Evolutionary conservation across 2,113 vertebrate species (phyloP).

Genomic region (Symphodus melops): DNA sequence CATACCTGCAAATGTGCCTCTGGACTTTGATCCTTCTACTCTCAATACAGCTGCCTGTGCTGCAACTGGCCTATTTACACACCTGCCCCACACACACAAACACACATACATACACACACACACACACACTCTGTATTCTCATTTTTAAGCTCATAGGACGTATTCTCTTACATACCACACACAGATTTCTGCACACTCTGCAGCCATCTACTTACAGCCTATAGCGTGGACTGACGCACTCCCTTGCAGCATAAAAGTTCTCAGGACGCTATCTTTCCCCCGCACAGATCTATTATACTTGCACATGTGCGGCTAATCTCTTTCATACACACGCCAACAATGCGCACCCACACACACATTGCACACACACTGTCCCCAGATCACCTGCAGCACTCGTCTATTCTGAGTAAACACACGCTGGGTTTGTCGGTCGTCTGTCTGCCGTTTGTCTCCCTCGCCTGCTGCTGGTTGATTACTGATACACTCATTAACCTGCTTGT

Average conservation of each 20-base stretch:
- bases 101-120: not conserved
- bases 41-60: slow-evolving; percentile 69
- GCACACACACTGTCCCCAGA: slow-evolving; percentile 14
- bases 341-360: not conserved
- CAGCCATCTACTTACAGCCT: not conserved
- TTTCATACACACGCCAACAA: not conserved
- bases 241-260: not conserved
- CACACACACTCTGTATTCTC: slow-evolving; percentile 1
- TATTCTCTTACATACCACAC: not conserved
- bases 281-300: slow-evolving; percentile 20
- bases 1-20: slow-evolving; percentile 59
- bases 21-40: slow-evolving; percentile 74
- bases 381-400: slow-evolving; percentile 42
- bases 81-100: slow-evolving; percentile 58
- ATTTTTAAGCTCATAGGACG: not conserved
- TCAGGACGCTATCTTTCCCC: not conserved
- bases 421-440: slow-evolving; percentile 6
- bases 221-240: not conserved
- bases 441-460: slow-evolving; percentile 4
- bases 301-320: slow-evolving; percentile 24
- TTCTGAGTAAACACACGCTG: slow-evolving; percentile 48
- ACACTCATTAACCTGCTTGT: slow-evolving; percentile 30
- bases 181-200: not conserved
- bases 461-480: slow-evolving; percentile 26
- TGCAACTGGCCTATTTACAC: slow-evolving; percentile 74